Evolutionary conservation across 2,113 vertebrate genomes (phyloP), one percentile per base, ranked within the genome.

Genomic region (Porphyrio hochstetteri): DNA sequence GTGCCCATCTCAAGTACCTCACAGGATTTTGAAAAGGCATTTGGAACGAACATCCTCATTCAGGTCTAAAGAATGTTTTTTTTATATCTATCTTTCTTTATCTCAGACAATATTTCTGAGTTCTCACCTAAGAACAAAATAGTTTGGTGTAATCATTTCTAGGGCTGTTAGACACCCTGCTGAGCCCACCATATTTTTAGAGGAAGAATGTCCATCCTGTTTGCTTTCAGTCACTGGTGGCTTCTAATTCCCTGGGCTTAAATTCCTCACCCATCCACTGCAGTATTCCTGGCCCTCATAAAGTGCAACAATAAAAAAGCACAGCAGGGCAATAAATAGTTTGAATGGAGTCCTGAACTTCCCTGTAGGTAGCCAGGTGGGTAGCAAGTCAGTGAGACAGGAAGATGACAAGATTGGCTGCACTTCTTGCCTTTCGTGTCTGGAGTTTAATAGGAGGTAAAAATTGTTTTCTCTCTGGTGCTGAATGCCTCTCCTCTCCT

Each of bases 401-500:
- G 35, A 57, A 74, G 72, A 79, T 69, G 92, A 78, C 70, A 93
- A 87, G 59, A 68, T 2, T 80, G 88, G 42, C 88, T 82, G 82
- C 64, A 72, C 64, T 59, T 80, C 87, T 81, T 76, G 48, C 69
- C 70, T 94, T 81, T 87, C 5, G 19, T 67, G 42, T 86, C 86
- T 85, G 77, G 52, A 89, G 74, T 82, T 85, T 93, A 94, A 94
- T 80, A 95, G 53, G 80, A 94, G 46, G 53, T 16, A 82, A 82
- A 88, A 93, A 93, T 80, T 89, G 82, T 38, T 91, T 96, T 95
- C 77, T 95, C 55, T 48, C 50, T 92, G 56, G 63, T 78, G 88
- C 90, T 91, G 96, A 14, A 82, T 90, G 72, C 63, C 76, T 96
- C 77, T 48, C 56, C 56, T 95, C 89, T 87, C 64, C 68, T 89